Evolutionary conservation across 2,113 vertebrate species (phyloP).

Genomic region (Sakesphorus luctuosus): DNA sequence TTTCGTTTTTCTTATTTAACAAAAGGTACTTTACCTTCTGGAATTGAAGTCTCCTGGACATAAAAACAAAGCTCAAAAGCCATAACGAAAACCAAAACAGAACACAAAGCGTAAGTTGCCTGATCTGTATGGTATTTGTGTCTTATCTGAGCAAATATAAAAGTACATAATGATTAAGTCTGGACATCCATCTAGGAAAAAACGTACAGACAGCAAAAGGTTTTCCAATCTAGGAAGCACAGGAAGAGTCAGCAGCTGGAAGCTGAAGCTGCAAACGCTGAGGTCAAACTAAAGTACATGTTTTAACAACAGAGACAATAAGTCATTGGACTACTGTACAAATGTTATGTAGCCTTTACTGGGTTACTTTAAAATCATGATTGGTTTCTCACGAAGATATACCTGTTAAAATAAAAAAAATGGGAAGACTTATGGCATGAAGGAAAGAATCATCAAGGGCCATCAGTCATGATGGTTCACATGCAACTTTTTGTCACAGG

Average conservation of each 20-base stretch:
- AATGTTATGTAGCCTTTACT: not conserved
- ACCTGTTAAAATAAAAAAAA: not conserved
- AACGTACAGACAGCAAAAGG: not conserved
- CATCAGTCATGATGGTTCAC: fast-evolving
- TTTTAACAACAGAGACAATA: not conserved
- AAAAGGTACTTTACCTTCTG: not conserved
- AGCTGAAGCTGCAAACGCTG: not conserved
- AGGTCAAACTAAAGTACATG: not conserved
- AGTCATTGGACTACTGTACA: not conserved
- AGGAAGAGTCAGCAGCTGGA: not conserved
- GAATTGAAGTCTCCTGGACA: not conserved
- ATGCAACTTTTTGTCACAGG: not conserved
- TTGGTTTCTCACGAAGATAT: not conserved
- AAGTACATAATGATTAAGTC: not conserved
- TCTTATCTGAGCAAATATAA: not conserved
- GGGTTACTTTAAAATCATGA: not conserved
- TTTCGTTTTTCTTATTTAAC: too few species aligned
- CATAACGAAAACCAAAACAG: not conserved
- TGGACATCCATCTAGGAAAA: not conserved
- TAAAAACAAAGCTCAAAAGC: not conserved
- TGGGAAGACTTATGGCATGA: not conserved
- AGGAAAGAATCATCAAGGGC: not conserved
- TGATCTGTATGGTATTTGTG: not conserved
- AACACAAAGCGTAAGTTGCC: not conserved
- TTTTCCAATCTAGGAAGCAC: not conserved